These are phyloP conservation scores for Hemithea aestivaria DNA, from an alignment of 2,888 invertebrate species.

Conservation along the genomic window DNA sequence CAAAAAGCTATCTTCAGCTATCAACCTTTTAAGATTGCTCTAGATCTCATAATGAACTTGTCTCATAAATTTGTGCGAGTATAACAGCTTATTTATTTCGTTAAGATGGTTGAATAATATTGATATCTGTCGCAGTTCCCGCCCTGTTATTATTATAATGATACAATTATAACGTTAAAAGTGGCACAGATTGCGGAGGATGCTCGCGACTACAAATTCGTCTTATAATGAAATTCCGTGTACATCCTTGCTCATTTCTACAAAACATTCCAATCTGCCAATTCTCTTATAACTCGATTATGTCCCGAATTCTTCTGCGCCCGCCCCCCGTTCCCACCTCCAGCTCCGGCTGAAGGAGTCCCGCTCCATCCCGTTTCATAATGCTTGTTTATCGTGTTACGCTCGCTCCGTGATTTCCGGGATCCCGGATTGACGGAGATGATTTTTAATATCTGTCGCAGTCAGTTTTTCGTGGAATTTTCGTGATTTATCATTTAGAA, in stretches of 20 bases:
- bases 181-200: too few relatives aligned
- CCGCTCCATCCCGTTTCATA: conserved; percentile 4
- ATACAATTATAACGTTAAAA: too few relatives aligned
- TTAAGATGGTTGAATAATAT: too few relatives aligned
- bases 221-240: conserved; percentile 10
- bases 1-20: too few relatives aligned
- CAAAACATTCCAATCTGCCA: conserved; percentile 21
- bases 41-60: too few relatives aligned
- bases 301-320: conserved; percentile 11
- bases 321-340: conserved; percentile 1
- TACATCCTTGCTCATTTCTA: conserved; percentile 13
- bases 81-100: too few relatives aligned
- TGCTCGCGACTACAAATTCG: too few relatives aligned
- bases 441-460: conserved; percentile 32
- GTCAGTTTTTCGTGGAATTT: conserved; percentile 19
- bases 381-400: conserved; percentile 24
- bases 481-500: conserved; percentile 25
- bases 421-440: conserved; percentile 25
- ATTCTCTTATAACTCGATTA: conserved; percentile 22
- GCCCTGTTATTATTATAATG: too few relatives aligned
- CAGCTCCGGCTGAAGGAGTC: background rate
- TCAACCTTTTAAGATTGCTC: too few relatives aligned
- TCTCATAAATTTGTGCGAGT: too few relatives aligned
- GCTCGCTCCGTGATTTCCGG: conserved; percentile 22
- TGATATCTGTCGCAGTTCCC: too few relatives aligned